These are phyloP conservation scores for Temnothorax curvispinosus DNA, from an alignment of 1,140 invertebrate species.

Conservation along the genomic window DNA sequence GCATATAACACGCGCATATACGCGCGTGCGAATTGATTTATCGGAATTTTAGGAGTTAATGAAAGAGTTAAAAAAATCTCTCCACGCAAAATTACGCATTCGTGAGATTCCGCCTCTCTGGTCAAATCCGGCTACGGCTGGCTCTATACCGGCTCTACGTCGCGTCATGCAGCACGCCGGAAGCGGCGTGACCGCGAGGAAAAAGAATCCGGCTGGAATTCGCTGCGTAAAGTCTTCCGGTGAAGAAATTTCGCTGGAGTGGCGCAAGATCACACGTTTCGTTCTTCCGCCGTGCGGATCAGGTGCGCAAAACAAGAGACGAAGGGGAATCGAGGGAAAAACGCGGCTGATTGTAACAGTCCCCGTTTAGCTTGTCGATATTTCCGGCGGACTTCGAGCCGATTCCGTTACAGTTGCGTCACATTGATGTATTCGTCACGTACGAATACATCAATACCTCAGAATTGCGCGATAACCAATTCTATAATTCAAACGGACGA, in stretches of 20 bases:
- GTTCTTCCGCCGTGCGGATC: neutral
- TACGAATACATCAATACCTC: neutral
- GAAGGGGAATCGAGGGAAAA: neutral
- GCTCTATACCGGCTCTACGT: neutral
- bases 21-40: neutral
- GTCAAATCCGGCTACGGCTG: neutral
- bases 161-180: neutral
- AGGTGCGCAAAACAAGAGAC: neutral
- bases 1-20: no score
- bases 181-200: slow-evolving; percentile 9
- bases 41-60: neutral
- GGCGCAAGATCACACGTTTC: neutral
- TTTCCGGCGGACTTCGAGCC: neutral
- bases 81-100: neutral
- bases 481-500: neutral
- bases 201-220: slow-evolving; percentile 39
- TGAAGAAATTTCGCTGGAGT: neutral
- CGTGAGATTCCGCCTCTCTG: neutral
- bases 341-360: neutral
- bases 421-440: no score
- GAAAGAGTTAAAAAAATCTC: neutral
- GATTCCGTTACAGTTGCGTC: neutral
- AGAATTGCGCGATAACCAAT: neutral
- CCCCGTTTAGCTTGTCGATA: slow-evolving; percentile 6
- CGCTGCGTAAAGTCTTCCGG: neutral